phyloP scores from a whole-genome alignment of 2,888 invertebrate species.

The Idaea dimidiata region DNA sequence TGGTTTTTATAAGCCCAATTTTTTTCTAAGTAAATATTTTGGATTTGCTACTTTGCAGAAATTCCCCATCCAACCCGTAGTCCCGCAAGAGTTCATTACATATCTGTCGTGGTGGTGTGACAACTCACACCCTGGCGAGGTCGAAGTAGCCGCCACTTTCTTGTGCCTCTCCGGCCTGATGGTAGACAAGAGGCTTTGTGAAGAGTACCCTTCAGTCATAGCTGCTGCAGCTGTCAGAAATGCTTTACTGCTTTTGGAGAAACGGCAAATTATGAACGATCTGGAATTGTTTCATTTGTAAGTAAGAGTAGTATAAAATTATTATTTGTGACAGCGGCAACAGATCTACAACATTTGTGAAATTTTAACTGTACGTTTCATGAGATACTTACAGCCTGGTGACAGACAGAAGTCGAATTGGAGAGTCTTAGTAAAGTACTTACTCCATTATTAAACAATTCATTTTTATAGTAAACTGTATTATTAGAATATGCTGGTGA shows the following conservation, averaged over 20 bases:
- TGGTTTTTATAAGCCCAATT: too few relatives aligned
- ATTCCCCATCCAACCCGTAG: slow-evolving; percentile 55
- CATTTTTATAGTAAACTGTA: too few relatives aligned
- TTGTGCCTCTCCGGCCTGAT: slow-evolving; percentile 55
- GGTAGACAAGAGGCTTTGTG: slow-evolving; percentile 46
- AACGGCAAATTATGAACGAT: slow-evolving; percentile 34
- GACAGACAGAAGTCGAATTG: too few relatives aligned
- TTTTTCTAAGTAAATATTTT: too few relatives aligned
- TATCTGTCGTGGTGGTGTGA: slow-evolving; percentile 62
- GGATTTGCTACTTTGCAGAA: slow-evolving; percentile 37
- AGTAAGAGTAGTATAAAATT: slow-evolving; percentile 29
- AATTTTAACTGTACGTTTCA: too few relatives aligned
- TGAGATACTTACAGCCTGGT: too few relatives aligned
- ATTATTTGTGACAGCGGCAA: too few relatives aligned
- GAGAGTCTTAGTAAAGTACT: too few relatives aligned
- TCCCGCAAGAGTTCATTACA: slow-evolving; percentile 59
- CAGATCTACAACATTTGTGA: too few relatives aligned
- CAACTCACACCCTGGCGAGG: slow-evolving; percentile 39
- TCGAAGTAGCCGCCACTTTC: slow-evolving; percentile 60
- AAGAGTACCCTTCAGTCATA: slow-evolving; percentile 55
- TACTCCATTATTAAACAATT: too few relatives aligned
- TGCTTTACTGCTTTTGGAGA: slow-evolving; percentile 48
- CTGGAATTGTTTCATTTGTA: slow-evolving; percentile 48
- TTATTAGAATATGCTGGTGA: too few relatives aligned
- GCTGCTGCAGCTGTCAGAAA: slow-evolving; percentile 56